Evolutionary conservation across 2,888 invertebrate genomes (phyloP), one percentile per base, ranked within the genome.

Genomic region (Mesodorylaimus sp.): DNA sequence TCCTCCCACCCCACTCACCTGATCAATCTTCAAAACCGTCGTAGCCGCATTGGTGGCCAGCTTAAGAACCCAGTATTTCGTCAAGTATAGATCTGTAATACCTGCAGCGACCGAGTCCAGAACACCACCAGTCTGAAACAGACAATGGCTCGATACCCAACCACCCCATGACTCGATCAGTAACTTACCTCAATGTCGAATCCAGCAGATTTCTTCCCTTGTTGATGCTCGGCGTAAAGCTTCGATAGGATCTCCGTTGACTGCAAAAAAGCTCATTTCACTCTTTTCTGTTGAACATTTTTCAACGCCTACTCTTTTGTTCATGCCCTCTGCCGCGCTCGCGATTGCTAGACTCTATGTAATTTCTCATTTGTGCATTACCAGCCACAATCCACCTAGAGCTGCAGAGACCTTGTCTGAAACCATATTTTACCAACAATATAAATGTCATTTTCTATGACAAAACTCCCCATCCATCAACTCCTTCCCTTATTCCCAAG

Each of bases 41-140:
- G 66, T 61, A 13, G 93, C 88, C 1, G 89, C 88, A 54, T 82
- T 79, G 0, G 87, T 83, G 0, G 95, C 91, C 71, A 95, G 89
- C 68, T 91, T 89, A 49, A 99, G 71, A 2, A 80, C 93, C 89
- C 93, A 95, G 64, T 78, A 75, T 69, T 97, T 97, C 26, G 81
- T 76, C 42, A 80, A 67, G 67, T 77, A 91, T 51, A 86, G 73
- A 74, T 93, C 91, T 48, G 80, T 71, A 55, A 97, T 79, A 55
- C 79, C 79, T 46, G 78, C 78, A 61, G 82, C 78, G 10, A 76
- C 74, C 0, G 81, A 79, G 69, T 95, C 84, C 57, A 79, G 74
- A 10, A 81, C 74, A 25, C 75, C 75, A 36, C 76, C 76, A 55
- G 74, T 76, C 58, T 80, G 21, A 50, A 50, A 53, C 52, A 45